phyloP scores from a whole-genome alignment of 2,797 vertebrate genomes.

The Muraenolepis orangiensis region DNA sequence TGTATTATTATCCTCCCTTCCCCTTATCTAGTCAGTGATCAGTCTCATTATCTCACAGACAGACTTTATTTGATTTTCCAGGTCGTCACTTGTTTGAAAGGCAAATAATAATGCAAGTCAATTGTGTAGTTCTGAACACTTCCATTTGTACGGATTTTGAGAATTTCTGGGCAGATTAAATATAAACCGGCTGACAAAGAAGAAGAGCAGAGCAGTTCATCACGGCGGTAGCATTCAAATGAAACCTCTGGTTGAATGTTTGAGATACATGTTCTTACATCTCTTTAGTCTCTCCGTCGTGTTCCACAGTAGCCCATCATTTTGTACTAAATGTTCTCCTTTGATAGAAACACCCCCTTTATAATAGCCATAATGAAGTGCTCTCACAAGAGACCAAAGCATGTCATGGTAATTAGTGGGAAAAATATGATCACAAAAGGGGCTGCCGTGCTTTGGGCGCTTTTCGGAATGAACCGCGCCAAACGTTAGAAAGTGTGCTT shows the following conservation, averaged over 20 bases:
- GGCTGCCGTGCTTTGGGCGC: conserved; percentile 56
- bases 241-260: not conserved
- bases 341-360: conserved; percentile 39
- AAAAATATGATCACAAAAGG: conserved; percentile 62
- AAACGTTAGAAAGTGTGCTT: conserved; percentile 50
- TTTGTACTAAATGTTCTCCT: conserved; percentile 30
- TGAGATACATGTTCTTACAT: not conserved
- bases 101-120: not conserved
- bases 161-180: not conserved
- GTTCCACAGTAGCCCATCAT: not conserved
- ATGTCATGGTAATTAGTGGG: conserved; percentile 55
- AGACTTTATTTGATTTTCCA: conserved; percentile 48
- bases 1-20: conserved; percentile 58
- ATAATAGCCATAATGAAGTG: conserved; percentile 42
- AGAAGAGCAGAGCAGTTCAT: not conserved
- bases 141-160: not conserved
- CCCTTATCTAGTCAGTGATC: conserved; percentile 52
- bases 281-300: not conserved
- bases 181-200: not conserved
- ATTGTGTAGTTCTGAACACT: not conserved
- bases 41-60: conserved; percentile 61
- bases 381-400: conserved; percentile 53
- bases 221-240: not conserved
- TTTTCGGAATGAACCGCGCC: conserved; percentile 56
- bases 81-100: not conserved